Percentiles rank a stretch among this genome's conserved stretches.
Conservation (phyloP, 2,888 invertebrate species). For the Dolichomitus sp. region DNA sequence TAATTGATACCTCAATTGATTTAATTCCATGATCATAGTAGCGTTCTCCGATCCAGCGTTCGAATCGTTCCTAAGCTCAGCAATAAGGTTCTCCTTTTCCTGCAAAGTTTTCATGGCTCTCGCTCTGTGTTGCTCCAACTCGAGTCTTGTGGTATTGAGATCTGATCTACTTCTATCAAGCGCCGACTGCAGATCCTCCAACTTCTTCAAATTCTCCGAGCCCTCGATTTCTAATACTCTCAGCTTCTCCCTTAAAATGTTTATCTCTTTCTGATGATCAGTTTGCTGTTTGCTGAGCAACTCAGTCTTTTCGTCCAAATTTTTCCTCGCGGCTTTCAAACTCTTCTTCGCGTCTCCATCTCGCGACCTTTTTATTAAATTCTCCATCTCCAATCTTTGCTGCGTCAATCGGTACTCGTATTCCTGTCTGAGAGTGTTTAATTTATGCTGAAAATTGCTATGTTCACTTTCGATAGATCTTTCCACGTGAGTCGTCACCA, state of each 20-base stretch:
- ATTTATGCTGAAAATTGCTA: slow-evolving; percentile 60
- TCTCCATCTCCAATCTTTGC: slow-evolving; percentile 68
- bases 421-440: slow-evolving; percentile 65
- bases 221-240: slow-evolving; percentile 87
- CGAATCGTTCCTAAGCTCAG: slow-evolving; percentile 87
- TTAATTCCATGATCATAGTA: slow-evolving; percentile 89
- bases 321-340: slow-evolving; percentile 82
- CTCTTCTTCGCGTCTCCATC: slow-evolving; percentile 55
- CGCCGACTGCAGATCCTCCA: slow-evolving; percentile 83
- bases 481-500: slow-evolving; percentile 85
- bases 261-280: slow-evolving; percentile 86
- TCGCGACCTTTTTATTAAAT: slow-evolving; percentile 64
- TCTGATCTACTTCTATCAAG: slow-evolving; percentile 81
- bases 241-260: slow-evolving; percentile 85
- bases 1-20: slow-evolving; percentile 87
- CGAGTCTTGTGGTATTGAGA: slow-evolving; percentile 85
- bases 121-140: slow-evolving; percentile 92
- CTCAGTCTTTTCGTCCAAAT: slow-evolving; percentile 85
- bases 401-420: slow-evolving; percentile 68
- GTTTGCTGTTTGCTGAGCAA: slow-evolving; percentile 84
- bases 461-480: slow-evolving; percentile 81
- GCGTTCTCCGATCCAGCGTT: slow-evolving; percentile 78
- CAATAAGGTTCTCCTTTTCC: slow-evolving; percentile 92
- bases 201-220: slow-evolving; percentile 84
- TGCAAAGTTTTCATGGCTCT: slow-evolving; percentile 92